These are phyloP conservation scores for Plestiodon gilberti DNA, from an alignment of 2,113 vertebrate species.

Conservation along the genomic window DNA sequence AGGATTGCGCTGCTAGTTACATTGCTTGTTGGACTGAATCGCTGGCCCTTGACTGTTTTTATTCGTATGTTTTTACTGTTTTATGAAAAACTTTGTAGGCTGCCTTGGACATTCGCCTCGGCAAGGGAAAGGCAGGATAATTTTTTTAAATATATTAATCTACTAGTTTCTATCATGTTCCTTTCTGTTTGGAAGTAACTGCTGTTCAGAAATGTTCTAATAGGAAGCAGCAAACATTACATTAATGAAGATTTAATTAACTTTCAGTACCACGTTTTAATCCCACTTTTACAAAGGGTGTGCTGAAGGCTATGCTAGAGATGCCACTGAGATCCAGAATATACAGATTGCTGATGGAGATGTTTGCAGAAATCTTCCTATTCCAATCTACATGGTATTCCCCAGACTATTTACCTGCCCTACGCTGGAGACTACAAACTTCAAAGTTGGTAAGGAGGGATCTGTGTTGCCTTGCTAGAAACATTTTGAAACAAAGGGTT, in stretches of 20 bases:
- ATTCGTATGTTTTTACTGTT: no score
- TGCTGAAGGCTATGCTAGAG: constrained; percentile 93
- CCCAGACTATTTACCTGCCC: constrained; percentile 96
- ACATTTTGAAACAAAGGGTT: neutral
- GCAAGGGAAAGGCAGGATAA: no score
- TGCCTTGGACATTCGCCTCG: no score
- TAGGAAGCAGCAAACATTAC: neutral
- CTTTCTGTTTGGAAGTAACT: neutral
- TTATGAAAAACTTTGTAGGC: no score
- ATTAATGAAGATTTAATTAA: neutral
- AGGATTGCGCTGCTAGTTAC: no score
- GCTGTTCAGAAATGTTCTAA: neutral
- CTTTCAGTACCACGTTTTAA: neutral
- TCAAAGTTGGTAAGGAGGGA: constrained; percentile 90
- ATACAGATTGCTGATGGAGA: constrained; percentile 97
- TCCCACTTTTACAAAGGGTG: constrained; percentile 78
- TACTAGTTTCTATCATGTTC: neutral
- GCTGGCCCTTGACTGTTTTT: no score
- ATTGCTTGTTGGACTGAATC: no score
- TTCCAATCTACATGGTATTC: constrained; percentile 97
- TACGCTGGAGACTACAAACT: constrained; percentile 96
- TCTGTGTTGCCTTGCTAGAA: accelerated
- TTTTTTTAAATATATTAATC: no score
- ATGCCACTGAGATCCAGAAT: constrained; percentile 97
- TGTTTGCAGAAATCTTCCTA: constrained; percentile 85